Evolutionary conservation across 53 echinoderm and acorn worm species (phyloP).

Genomic region (Actinopyga echinites): DNA sequence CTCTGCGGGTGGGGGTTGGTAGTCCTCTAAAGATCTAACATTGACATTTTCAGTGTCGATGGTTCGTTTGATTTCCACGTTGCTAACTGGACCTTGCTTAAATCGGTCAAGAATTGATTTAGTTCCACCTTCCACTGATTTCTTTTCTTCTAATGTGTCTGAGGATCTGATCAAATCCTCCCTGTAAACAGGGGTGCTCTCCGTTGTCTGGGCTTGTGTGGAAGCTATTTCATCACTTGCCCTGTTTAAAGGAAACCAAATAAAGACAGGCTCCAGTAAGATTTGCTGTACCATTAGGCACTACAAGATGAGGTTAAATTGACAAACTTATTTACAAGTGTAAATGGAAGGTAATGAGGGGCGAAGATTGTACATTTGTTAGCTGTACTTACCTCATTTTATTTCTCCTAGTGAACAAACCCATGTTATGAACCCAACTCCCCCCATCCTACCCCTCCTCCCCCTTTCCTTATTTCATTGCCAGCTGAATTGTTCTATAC

Average conservation of each 20-base stretch:
- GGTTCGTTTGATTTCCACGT: slow-evolving; percentile 35
- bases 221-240: slow-evolving; percentile 36
- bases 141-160: slow-evolving; percentile 70
- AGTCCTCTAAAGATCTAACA: slow-evolving; percentile 36
- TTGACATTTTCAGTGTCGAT: slow-evolving; percentile 35
- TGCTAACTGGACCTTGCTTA: slow-evolving; percentile 59
- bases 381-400: too few species aligned
- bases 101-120: slow-evolving; percentile 65
- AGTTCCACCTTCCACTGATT: slow-evolving; percentile 56
- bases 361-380: too few species aligned
- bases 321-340: too few species aligned
- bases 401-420: too few species aligned
- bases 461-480: too few species aligned
- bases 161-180: slow-evolving; percentile 79
- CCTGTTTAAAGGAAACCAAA: neutral
- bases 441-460: too few species aligned
- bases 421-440: too few species aligned
- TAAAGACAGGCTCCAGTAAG: neutral
- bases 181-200: slow-evolving; percentile 70
- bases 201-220: slow-evolving; percentile 49
- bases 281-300: neutral
- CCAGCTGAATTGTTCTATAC: too few species aligned
- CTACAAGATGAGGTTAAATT: too few species aligned
- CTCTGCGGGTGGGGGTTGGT: slow-evolving; percentile 10
- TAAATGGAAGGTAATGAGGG: too few species aligned